Evolutionary conservation across 2,113 vertebrate genomes (phyloP).

Genomic region (Gavia stellata): DNA sequence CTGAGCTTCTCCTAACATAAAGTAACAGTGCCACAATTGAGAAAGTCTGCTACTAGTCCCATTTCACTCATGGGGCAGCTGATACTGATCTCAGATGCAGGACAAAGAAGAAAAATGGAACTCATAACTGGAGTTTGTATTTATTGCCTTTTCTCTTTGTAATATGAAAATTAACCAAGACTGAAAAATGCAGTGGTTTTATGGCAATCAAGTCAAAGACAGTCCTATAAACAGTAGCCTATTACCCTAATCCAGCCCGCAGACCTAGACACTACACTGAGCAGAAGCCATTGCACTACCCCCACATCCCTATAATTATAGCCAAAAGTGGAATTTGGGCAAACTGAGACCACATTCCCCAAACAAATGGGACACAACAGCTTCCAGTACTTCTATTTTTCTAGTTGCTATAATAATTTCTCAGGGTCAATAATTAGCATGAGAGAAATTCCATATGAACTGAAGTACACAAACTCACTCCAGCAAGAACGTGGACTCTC

Average conservation of each 20-base stretch:
- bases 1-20: background rate
- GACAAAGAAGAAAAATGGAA: background rate
- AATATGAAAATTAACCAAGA: background rate
- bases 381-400: background rate
- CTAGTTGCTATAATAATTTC: background rate
- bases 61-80: background rate
- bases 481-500: background rate
- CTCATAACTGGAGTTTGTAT: rapidly evolving
- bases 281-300: background rate
- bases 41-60: background rate
- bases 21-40: background rate
- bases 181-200: background rate
- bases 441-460: background rate
- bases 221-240: background rate
- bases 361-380: background rate
- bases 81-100: background rate
- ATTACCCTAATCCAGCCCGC: background rate
- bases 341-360: background rate
- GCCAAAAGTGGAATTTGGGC: background rate
- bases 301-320: background rate
- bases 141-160: background rate
- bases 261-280: background rate
- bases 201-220: background rate
- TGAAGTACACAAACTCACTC: background rate
- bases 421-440: background rate